Percentiles rank a stretch among this genome's conserved stretches.
phyloP scores from a whole-genome alignment of 1,140 invertebrate genomes.

The Rhyzopertha dominica region DNA sequence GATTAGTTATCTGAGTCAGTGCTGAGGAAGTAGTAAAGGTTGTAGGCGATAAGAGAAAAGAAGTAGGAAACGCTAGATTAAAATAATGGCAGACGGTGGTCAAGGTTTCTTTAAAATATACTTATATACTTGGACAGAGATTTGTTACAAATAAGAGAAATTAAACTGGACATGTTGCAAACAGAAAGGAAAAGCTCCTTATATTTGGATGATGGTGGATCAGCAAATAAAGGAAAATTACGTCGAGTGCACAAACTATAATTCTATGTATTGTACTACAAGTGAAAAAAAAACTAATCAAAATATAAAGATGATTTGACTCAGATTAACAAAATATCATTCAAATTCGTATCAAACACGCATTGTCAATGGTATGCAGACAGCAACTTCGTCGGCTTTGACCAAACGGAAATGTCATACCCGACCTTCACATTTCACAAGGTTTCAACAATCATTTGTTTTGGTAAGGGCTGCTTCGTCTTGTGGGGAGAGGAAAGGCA shows the following conservation, averaged over 20 bases:
- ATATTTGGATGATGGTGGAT: conserved; percentile 3
- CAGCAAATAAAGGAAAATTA: conserved; percentile 4
- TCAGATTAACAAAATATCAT: conserved; percentile 6
- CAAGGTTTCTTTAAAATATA: conserved; percentile 3
- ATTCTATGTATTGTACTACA: conserved; percentile 3
- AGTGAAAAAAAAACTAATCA: too few relatives aligned
- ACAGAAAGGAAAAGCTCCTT: neutral
- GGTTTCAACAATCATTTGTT: conserved; percentile 22
- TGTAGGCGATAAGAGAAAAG: conserved; percentile 1
- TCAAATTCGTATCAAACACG: conserved; percentile 3
- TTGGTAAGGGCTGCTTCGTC: conserved; percentile 14
- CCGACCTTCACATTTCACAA: conserved; percentile 21
- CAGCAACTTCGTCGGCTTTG: neutral
- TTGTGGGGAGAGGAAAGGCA: conserved; percentile 14
- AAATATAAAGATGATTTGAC: neutral
- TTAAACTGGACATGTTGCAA: conserved; percentile 4
- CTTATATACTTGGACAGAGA: neutral
- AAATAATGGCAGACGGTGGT: conserved; percentile 4
- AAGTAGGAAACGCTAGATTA: conserved; percentile 1
- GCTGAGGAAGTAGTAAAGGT: conserved; percentile 7
- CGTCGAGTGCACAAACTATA: conserved; percentile 1
- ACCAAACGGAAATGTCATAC: conserved; percentile 19
- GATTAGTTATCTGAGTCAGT: too few relatives aligned
- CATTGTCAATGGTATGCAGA: conserved; percentile 3
- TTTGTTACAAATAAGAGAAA: too few relatives aligned